phyloP scores from a whole-genome alignment of 1,140 invertebrate species.

The Myzus persicae region DNA sequence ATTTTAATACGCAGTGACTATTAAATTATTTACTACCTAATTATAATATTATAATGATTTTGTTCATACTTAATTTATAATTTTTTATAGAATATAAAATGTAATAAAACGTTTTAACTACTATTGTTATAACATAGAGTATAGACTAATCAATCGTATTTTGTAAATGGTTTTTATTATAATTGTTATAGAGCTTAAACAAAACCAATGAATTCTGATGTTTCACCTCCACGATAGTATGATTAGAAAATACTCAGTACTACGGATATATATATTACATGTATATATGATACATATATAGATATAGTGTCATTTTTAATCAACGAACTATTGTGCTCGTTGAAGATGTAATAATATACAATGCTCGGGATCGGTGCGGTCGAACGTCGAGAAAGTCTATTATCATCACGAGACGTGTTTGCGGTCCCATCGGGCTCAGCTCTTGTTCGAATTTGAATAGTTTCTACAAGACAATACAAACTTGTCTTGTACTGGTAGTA shows the following conservation, averaged over 20 bases:
- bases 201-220: neutral
- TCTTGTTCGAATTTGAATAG: constrained; percentile 57
- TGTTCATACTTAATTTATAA: neutral
- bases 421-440: constrained; percentile 40
- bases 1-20: neutral
- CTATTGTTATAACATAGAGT: neutral
- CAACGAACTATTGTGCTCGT: constrained; percentile 32
- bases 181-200: neutral
- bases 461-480: constrained; percentile 56
- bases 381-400: constrained; percentile 50
- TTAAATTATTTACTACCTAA: neutral
- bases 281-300: neutral
- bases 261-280: neutral
- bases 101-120: neutral
- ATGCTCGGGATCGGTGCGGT: constrained; percentile 36
- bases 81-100: neutral
- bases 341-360: constrained; percentile 40
- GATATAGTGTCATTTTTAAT: constrained; percentile 33
- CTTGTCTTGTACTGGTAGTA: constrained; percentile 49
- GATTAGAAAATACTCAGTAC: constrained; percentile 11
- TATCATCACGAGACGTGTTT: constrained; percentile 49
- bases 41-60: neutral
- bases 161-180: no score
- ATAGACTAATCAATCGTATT: neutral
- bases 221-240: neutral